Evolutionary conservation across 2,888 invertebrate genomes (phyloP), one percentile per base, ranked within the genome.

Genomic region (Cybosia mesomella): DNA sequence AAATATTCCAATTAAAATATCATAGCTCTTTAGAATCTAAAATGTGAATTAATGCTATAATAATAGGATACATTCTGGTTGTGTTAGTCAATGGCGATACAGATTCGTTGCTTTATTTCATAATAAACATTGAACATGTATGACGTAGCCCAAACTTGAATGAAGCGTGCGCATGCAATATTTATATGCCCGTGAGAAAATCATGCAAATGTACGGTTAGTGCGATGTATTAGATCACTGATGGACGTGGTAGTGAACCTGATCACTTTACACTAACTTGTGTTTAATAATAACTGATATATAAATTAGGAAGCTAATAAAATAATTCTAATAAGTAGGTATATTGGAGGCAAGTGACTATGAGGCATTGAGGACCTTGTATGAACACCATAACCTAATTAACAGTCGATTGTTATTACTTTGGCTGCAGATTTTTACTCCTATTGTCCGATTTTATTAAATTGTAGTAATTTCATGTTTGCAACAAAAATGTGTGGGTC

Each of bases 181-280:
- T 58, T 49, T 49, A 49, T 67, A 70, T 70, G 71, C 58, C 58
- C 67, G 61, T 66, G 60, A 71, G 64, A 58, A 28, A 58, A 34
- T 62, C 79, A 77, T 79, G 81, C 73, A 73, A 68, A 73, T 76
- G 66, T 60, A 66, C 49, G 28, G 72, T 81, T 79, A 81, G 77
- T 81, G 71, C 73, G 66, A 64, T 58, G 32, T 72, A 72, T 76
- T 77, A 80, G 66, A 74, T 58, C 66, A 75, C 66, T 28, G 58
- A 75, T 76, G 71, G 54, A 71, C 72, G 72, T 55, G 53, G 36
- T 58, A 60, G 36, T 53, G 65, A 67, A 36, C 54, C 11, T 58
- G 66, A 67, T 62, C 62, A 71, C 57, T 64, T 71, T 66, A 78
- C 68, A 68, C 59, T 28, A 64, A 59, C 53, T 32, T 22, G 43